These are phyloP conservation scores for Eupithecia subfuscata DNA, from an alignment of 2,888 invertebrate species.

Conservation along the genomic window DNA sequence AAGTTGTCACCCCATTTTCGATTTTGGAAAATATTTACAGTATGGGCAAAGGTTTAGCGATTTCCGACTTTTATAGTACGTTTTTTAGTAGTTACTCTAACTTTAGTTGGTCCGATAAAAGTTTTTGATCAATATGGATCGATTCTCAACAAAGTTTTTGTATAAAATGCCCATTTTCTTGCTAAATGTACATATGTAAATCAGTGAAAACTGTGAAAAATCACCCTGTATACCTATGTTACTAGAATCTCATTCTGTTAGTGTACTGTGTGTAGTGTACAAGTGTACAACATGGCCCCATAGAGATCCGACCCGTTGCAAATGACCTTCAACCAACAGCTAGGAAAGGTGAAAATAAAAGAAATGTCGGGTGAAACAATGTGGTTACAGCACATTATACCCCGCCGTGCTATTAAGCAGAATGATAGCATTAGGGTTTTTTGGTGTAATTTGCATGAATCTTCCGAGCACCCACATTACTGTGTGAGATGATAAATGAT, in stretches of 20 bases:
- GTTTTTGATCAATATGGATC: too few relatives aligned
- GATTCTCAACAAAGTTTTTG: too few relatives aligned
- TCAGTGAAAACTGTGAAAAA: too few relatives aligned
- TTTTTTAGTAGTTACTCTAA: too few relatives aligned
- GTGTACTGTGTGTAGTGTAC: neutral
- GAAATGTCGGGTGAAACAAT: conserved; percentile 31
- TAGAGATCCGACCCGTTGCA: neutral
- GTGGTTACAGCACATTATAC: conserved; percentile 23
- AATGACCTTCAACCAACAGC: conserved; percentile 31
- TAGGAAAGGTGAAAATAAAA: conserved; percentile 27
- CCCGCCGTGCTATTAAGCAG: conserved; percentile 14
- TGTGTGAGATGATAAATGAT: neutral
- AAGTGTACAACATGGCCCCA: neutral
- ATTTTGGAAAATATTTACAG: too few relatives aligned
- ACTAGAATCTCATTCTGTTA: neutral
- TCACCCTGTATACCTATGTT: too few relatives aligned
- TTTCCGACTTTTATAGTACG: too few relatives aligned
- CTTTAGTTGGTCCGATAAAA: too few relatives aligned
- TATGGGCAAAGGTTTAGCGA: too few relatives aligned
- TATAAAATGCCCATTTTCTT: too few relatives aligned
- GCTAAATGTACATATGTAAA: too few relatives aligned
- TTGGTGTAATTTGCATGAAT: conserved; percentile 10
- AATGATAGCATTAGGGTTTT: conserved; percentile 21
- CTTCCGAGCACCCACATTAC: neutral
- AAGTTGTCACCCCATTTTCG: too few relatives aligned